Evolutionary conservation across 2,888 invertebrate species (phyloP).

Genomic region (Chesias legatella): DNA sequence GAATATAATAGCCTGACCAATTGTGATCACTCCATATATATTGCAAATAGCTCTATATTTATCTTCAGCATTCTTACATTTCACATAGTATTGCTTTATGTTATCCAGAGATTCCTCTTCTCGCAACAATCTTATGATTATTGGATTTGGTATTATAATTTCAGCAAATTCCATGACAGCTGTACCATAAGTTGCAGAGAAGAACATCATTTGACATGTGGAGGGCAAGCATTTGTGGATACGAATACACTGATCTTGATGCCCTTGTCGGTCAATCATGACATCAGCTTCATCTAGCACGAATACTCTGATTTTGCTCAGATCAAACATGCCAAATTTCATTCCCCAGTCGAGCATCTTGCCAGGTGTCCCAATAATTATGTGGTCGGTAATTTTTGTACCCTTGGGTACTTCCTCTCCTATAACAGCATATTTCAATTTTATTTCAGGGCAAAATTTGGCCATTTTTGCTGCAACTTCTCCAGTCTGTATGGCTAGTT

Average conservation of each 20-base stretch:
- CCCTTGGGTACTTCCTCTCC: conserved; percentile 92
- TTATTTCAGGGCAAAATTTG: conserved; percentile 93
- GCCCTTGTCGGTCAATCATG: conserved; percentile 99
- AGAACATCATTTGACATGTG: conserved; percentile 98
- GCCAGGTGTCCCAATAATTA: conserved; percentile 98
- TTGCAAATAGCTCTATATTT: conserved; percentile 97
- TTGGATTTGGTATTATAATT: conserved; percentile 94
- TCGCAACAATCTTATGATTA: conserved; percentile 90
- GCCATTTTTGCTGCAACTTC: conserved; percentile 98
- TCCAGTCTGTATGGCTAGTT: conserved; percentile 97
- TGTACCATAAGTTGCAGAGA: conserved; percentile 97
- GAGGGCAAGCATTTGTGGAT: conserved; percentile 91
- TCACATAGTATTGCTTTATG: conserved; percentile 97
- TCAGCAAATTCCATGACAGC: conserved; percentile 98
- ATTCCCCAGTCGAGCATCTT: conserved; percentile 97
- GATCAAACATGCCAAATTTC: conserved; percentile 92
- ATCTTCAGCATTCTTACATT: conserved; percentile 90
- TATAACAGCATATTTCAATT: conserved; percentile 94
- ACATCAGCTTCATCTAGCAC: conserved; percentile 99
- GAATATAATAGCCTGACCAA: conserved; percentile 99
- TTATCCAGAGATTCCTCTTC: conserved; percentile 98
- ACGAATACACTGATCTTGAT: conserved; percentile 97
- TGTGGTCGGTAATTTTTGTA: conserved; percentile 90
- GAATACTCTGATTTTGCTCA: conserved; percentile 94
- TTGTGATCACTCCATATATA: conserved; percentile 96